phyloP scores from a whole-genome alignment of 2,797 vertebrate species.

The Phyllotis vaccarum region DNA sequence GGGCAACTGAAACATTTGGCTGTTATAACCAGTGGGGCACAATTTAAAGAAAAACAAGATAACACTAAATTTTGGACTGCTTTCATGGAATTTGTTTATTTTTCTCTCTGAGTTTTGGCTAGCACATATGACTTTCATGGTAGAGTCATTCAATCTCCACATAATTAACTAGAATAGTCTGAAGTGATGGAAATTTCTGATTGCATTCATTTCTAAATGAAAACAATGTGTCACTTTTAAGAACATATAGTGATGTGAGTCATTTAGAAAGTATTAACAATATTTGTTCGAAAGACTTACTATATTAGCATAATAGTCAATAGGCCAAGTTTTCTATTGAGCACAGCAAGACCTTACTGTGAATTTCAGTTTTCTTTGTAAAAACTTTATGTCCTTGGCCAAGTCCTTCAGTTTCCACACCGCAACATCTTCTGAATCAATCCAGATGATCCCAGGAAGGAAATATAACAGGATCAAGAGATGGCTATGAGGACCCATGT shows the following conservation, averaged over 20 bases:
- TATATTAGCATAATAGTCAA: slow-evolving; percentile 31
- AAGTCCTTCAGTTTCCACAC: slow-evolving; percentile 14
- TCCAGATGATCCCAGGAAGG: background rate
- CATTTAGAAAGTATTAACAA: slow-evolving; percentile 75
- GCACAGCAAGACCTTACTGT: background rate
- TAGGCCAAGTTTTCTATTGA: background rate
- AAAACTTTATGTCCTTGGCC: background rate
- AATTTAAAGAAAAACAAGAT: slow-evolving; percentile 79
- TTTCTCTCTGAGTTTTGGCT: slow-evolving; percentile 78
- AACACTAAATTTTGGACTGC: slow-evolving; percentile 72
- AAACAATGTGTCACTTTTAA: slow-evolving; percentile 71
- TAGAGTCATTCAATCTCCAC: slow-evolving; percentile 62
- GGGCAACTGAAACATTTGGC: slow-evolving; percentile 51
- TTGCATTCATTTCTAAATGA: slow-evolving; percentile 75
- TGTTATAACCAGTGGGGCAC: slow-evolving; percentile 48
- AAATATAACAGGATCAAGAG: background rate
- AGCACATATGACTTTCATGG: slow-evolving; percentile 63
- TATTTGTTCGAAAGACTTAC: slow-evolving; percentile 64
- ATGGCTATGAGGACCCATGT: background rate
- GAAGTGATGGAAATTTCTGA: slow-evolving; percentile 73
- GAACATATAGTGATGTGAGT: slow-evolving; percentile 65
- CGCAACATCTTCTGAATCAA: background rate
- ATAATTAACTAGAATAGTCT: slow-evolving; percentile 70
- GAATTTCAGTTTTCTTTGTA: background rate
- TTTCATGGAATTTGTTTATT: slow-evolving; percentile 73